Percentiles rank a stretch among this genome's conserved stretches.
These are phyloP conservation scores for Watsonalla cultraria DNA, from an alignment of 2,888 invertebrate genomes.

Conservation along the genomic window DNA sequence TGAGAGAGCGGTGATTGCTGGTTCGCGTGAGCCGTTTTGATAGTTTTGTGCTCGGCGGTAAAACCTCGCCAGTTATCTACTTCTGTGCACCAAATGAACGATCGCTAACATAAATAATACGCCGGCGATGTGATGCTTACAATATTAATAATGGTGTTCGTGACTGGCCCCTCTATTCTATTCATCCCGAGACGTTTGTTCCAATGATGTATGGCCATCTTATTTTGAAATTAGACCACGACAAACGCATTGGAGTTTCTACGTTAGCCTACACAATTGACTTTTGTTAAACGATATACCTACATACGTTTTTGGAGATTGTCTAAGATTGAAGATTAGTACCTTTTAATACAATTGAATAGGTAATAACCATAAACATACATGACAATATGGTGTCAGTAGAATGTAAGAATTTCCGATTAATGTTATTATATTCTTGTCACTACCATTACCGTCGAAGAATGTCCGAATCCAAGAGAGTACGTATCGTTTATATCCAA, in stretches of 20 bases:
- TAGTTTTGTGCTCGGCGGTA: slow-evolving; percentile 49
- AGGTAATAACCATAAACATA: too few relatives aligned
- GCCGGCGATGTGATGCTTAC: slow-evolving; percentile 39
- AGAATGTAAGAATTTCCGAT: too few relatives aligned
- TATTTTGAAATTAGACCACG: slow-evolving; percentile 34
- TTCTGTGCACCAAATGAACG: slow-evolving; percentile 40
- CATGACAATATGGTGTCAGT: too few relatives aligned
- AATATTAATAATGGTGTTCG: slow-evolving; percentile 51
- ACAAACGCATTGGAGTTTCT: slow-evolving; percentile 24
- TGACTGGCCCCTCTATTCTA: slow-evolving; percentile 34
- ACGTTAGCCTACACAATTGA: slow-evolving; percentile 10
- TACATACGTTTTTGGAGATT: too few relatives aligned
- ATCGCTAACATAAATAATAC: slow-evolving; percentile 47
- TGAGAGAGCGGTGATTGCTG: slow-evolving; percentile 57
- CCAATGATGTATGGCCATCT: slow-evolving; percentile 27
- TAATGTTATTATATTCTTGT: too few relatives aligned
- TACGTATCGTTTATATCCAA: too few relatives aligned
- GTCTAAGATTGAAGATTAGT: too few relatives aligned
- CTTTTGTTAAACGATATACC: slow-evolving; percentile 9
- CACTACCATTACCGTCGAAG: too few relatives aligned
- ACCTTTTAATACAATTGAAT: too few relatives aligned
- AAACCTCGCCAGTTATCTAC: slow-evolving; percentile 36
- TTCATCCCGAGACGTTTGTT: slow-evolving; percentile 22
- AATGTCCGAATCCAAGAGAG: too few relatives aligned
- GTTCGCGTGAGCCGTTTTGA: slow-evolving; percentile 59